phyloP scores from a whole-genome alignment of 1,140 invertebrate genomes.

The Panonychus citri region DNA sequence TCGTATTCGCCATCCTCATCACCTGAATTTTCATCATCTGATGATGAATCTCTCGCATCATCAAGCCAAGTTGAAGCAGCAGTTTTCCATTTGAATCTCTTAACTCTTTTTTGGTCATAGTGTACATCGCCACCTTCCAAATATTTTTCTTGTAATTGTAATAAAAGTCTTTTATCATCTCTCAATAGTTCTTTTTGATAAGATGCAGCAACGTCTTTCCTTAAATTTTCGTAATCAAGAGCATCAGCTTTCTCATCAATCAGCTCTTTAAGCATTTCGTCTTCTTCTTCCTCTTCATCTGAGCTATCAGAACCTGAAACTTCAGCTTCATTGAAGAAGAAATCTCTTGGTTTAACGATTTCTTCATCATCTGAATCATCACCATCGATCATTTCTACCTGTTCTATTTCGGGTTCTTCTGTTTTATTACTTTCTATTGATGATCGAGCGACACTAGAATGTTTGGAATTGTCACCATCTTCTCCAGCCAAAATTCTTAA shows the following conservation, averaged over 20 bases:
- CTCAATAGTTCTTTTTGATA: neutral
- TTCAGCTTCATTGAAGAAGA: neutral
- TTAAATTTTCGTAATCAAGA: neutral
- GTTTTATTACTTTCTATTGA: no score
- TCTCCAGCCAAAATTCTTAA: no score
- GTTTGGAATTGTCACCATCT: no score
- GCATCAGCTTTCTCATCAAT: neutral
- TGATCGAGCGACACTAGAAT: no score
- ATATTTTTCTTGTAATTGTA: neutral
- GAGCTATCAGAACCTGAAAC: neutral
- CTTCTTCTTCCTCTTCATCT: neutral
- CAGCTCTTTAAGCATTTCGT: neutral
- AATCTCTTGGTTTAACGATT: neutral
- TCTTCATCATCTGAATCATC: no score
- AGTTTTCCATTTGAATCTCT: neutral
- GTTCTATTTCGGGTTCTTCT: no score
- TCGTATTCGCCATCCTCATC: neutral
- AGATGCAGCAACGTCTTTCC: neutral
- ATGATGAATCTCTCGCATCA: neutral
- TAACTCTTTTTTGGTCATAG: neutral
- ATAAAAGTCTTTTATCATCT: neutral
- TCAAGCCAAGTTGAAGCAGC: neutral
- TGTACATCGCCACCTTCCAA: neutral
- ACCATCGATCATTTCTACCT: no score
- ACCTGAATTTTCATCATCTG: neutral